Percentiles rank a stretch among this genome's conserved stretches.
Conservation (phyloP, 2,113 vertebrate genomes). For the Arothron firmamentum region DNA sequence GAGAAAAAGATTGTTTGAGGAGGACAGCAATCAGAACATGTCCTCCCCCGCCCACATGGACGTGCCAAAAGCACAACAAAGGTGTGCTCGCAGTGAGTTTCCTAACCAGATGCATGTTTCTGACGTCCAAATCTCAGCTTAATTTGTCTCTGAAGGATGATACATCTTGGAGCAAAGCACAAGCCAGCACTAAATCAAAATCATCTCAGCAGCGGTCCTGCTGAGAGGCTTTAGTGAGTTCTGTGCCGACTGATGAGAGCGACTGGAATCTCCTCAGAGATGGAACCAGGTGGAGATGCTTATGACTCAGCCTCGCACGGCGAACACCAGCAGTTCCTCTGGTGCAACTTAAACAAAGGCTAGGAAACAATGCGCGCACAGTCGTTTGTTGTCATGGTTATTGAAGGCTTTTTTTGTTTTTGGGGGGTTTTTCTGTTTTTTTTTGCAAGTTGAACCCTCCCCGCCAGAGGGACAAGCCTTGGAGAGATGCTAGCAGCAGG, state of each 20-base stretch:
- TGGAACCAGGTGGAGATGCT: constrained; percentile 54
- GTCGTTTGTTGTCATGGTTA: constrained; percentile 64
- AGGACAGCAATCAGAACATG: no score
- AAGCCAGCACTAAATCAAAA: no score
- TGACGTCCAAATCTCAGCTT: no score
- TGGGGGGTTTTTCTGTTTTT: no score
- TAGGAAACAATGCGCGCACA: constrained; percentile 25
- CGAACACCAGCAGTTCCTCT: constrained; percentile 58
- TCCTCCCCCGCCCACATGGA: no score
- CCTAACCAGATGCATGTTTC: no score
- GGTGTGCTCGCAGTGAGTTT: no score
- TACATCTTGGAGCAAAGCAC: no score
- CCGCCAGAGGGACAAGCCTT: neutral
- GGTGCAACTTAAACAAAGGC: constrained; percentile 52
- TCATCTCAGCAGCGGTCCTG: neutral
- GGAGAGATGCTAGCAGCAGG: constrained; percentile 34
- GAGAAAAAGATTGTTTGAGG: no score
- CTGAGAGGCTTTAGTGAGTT: constrained; percentile 28
- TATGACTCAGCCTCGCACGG: constrained; percentile 46
- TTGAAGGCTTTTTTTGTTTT: constrained; percentile 30
- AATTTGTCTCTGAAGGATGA: no score
- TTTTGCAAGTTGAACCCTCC: constrained; percentile 19
- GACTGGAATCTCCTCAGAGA: constrained; percentile 60
- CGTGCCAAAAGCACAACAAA: no score
- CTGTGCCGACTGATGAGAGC: constrained; percentile 38